Percentiles rank a stretch among this genome's conserved stretches.
Evolutionary conservation across 2,113 vertebrate species (phyloP).

Genomic region (Triplophysa dalaica): DNA sequence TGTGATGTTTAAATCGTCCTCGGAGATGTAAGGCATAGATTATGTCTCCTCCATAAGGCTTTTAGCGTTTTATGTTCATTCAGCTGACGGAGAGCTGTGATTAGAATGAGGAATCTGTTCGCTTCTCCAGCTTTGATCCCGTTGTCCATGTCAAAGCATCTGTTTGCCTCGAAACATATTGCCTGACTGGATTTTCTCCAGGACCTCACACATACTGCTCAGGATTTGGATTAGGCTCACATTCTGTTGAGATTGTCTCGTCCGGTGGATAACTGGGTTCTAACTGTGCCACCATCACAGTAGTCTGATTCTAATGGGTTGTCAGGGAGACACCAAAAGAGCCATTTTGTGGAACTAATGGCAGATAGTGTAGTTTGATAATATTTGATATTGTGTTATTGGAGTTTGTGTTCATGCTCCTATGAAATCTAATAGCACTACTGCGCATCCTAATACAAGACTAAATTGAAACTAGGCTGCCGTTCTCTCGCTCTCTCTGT

Average conservation of each 20-base stretch:
- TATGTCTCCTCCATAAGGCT: neutral
- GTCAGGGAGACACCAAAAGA: constrained; percentile 42
- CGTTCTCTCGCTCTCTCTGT: neutral
- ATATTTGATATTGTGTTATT: constrained; percentile 24
- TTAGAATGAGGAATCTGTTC: constrained; percentile 38
- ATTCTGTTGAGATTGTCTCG: neutral
- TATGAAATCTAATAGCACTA: constrained; percentile 33
- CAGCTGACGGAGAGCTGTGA: neutral
- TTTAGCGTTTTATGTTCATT: neutral
- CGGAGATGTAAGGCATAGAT: neutral
- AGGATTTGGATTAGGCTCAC: constrained; percentile 5
- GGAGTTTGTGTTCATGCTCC: constrained; percentile 12
- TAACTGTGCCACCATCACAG: constrained; percentile 28
- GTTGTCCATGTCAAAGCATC: constrained; percentile 35
- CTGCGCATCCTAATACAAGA: constrained; percentile 27
- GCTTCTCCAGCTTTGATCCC: constrained; percentile 26
- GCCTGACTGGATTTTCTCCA: constrained; percentile 37
- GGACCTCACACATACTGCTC: constrained; percentile 10
- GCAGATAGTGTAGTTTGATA: constrained; percentile 35
- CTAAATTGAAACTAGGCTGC: constrained; percentile 21
- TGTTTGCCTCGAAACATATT: constrained; percentile 36
- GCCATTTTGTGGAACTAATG: constrained; percentile 29
- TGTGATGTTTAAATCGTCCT: neutral
- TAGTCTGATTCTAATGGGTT: constrained; percentile 21
- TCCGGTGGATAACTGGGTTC: constrained; percentile 10